These are phyloP conservation scores for Tichodroma muraria DNA, from an alignment of 2,113 vertebrate genomes.

Conservation along the genomic window DNA sequence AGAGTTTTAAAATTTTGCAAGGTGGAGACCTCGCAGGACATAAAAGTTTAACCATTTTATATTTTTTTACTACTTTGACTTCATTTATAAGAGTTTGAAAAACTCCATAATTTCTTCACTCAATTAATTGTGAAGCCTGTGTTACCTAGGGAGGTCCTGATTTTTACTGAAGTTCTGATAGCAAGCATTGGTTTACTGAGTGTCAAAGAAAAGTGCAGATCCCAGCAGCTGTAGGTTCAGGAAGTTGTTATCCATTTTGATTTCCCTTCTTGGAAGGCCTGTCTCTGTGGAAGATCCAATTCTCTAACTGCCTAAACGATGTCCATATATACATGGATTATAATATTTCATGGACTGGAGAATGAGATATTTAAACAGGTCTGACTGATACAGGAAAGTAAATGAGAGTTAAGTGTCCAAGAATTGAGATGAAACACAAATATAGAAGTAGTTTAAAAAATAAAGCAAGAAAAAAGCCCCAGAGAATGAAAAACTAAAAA, in stretches of 20 bases:
- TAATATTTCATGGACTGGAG: not conserved
- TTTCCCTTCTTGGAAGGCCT: not conserved
- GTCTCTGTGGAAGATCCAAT: not conserved
- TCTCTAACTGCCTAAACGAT: not conserved
- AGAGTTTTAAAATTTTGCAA: not conserved
- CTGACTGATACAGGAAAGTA: not conserved
- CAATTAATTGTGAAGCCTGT: not conserved
- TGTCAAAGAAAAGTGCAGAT: not conserved
- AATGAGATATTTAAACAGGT: not conserved
- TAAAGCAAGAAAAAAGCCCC: not conserved
- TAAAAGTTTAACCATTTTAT: not conserved
- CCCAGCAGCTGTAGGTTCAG: not conserved
- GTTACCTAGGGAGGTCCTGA: not conserved
- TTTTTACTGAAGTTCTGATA: not conserved
- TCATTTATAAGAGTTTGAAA: not conserved
- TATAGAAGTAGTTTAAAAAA: not conserved
- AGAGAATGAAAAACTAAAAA: not conserved
- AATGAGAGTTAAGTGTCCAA: not conserved
- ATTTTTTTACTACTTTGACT: not conserved
- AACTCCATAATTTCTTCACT: not conserved
- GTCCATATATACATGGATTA: not conserved
- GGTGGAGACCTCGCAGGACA: not conserved
- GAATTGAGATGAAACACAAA: not conserved
- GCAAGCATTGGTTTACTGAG: not conserved
- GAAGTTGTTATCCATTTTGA: not conserved